Evolutionary conservation across 1,140 invertebrate species (phyloP), one percentile per base, ranked within the genome.

Genomic region (Meloidogyne exigua): DNA sequence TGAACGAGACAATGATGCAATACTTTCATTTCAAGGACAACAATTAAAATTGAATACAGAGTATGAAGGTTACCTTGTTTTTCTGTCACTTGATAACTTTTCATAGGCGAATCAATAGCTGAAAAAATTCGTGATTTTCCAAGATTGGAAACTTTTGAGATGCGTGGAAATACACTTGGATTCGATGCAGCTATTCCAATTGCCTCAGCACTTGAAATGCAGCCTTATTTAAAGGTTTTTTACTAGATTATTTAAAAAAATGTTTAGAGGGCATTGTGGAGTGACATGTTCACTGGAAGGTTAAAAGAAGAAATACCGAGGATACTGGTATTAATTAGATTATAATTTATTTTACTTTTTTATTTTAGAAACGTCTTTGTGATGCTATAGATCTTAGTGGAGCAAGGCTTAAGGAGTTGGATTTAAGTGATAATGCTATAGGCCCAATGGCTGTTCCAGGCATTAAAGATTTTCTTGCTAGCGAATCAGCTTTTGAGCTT

Each of bases 381-480:
- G 90, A 90, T 76, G 95, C 93, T 7, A 90, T 99, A 67, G 93
- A 94, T 70, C 82, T 86, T 12, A 92, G 94, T 0, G 91, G 91
- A 2, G 93, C 93, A 2, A 89, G 91, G 4, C 89, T 99, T 0
- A 91, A 92, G 0, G 92, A 94, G 80, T 88, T 99, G 12, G 95
- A 99, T 87, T 90, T 99, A 0, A 97, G 95, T 89, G 96, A 99
- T 87, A 99, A 99, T 91, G 96, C 96, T 0, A 93, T 99, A 87
- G 96, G 96, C 7, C 95, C 96, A 0, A 94, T 96, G 85, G 96
- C 95, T 49, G 92, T 98, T 68, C 90, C 92, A 80, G 95, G 94
- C 5, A 89, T 99, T 64, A 92, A 92, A n/a, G 91, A 92, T 23
- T 90, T 98, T 15, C 88, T 99, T 15, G 91, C 91, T 76, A 95